Conservation (phyloP, 2,113 vertebrate species). For the Microtus pennsylvanicus region DNA sequence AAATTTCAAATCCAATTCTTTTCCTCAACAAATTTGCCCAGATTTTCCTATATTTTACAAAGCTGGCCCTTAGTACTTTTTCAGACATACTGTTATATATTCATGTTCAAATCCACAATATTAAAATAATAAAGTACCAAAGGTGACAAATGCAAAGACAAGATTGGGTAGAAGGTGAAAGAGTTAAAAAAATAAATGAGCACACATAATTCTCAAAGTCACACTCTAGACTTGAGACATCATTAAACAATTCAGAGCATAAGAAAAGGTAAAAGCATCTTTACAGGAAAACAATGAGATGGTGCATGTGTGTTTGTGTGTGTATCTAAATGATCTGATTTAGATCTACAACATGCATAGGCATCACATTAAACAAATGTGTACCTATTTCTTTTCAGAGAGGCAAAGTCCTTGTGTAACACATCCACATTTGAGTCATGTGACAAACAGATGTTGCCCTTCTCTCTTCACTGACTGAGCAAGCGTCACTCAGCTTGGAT, state of each 20-base stretch:
- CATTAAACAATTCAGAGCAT: background rate
- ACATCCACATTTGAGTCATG: background rate
- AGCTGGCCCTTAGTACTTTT: constrained; percentile 4
- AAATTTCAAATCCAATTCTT: background rate
- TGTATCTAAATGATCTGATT: background rate
- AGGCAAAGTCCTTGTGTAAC: background rate
- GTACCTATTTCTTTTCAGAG: background rate
- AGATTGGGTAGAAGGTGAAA: background rate
- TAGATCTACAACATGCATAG: background rate
- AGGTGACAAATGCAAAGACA: background rate
- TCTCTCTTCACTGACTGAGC: background rate
- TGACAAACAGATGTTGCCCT: background rate
- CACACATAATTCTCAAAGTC: background rate
- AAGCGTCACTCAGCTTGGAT: constrained; percentile 66
- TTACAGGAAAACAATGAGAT: background rate
- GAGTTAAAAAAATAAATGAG: background rate
- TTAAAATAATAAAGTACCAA: constrained; percentile 19
- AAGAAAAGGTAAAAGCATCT: background rate
- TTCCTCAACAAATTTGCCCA: constrained; percentile 19
- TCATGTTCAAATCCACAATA: background rate
- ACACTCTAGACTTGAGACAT: background rate
- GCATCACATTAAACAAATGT: background rate
- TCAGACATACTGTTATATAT: background rate
- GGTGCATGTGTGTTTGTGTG: background rate
- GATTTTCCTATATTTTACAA: background rate